Base-by-base conservation (phyloP, 2,888 invertebrate species). In the Lottia scabra region DNA sequence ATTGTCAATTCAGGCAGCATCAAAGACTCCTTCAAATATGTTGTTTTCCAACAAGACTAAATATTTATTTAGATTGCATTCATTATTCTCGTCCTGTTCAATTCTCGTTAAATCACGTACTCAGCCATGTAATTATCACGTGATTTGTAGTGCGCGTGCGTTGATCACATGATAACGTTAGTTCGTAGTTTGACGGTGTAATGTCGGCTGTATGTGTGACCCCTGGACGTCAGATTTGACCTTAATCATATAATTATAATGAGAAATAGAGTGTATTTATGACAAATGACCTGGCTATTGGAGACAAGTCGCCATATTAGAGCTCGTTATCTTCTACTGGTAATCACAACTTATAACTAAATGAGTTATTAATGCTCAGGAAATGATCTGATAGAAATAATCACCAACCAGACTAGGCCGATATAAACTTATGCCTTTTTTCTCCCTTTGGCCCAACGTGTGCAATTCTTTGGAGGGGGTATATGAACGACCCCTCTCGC, bases 141-240 rank as follows among this genome's bases (percentile, higher is more conserved):
- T 56, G 56, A 56, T 56, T 56, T 56, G 56, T 56, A 56, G 56
- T 56, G 19, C 56, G 56, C 56, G 56, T 56, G 56, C 56, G 56
- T 56, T 56, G 56, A 56, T 56, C 56, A 56, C 56, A 56, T 56
- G 56, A 56, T 56, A 56, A 56, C 23, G 23, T 56, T 56, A 12
- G 56, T 23, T 19, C 19, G 23, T 19, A 23, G 56, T 56, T 56
- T 23, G 56, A 23, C 12, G 56, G 56, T 23, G 23, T 56, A 56
- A 56, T 56, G 56, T 19, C 56, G 56, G 23, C 56, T 19, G 23
- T 19, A 10, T 38, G 38, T 38, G 19, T 56, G 56, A 56, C 56
- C 56, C 56, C 56, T 56, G 23, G 56, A 56, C 56, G 56, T 56
- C 56, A 56, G 56, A 56, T 56, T 56, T 56, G 56, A 56, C 56